Evolutionary conservation across 1,140 invertebrate genomes (phyloP).

Genomic region (Asobara japonica): DNA sequence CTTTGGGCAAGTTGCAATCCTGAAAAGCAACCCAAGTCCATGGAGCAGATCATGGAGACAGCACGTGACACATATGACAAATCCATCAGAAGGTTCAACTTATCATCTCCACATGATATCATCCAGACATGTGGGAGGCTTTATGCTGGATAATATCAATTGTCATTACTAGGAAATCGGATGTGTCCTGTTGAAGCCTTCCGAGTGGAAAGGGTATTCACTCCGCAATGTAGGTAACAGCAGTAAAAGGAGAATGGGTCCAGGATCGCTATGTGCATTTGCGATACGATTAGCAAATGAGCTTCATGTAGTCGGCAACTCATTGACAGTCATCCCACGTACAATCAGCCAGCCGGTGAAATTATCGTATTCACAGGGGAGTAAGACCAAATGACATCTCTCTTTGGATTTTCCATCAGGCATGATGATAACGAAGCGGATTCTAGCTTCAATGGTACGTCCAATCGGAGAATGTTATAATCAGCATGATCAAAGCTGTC

Average conservation of each 20-base stretch:
- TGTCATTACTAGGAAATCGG: not conserved
- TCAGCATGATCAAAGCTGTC: not conserved
- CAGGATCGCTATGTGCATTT: too few relatives aligned
- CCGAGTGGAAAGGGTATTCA: not conserved
- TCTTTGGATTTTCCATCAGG: not conserved
- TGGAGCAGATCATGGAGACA: too few relatives aligned
- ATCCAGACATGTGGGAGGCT: not conserved
- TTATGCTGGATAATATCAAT: not conserved
- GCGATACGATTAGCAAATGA: not conserved
- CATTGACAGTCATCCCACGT: not conserved
- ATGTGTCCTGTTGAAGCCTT: not conserved
- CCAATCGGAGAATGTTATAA: not conserved
- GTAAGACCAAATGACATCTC: not conserved
- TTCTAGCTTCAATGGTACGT: not conserved
- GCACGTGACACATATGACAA: too few relatives aligned
- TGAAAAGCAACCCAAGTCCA: too few relatives aligned
- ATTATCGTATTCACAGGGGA: not conserved
- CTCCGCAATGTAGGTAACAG: not conserved
- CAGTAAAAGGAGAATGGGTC: not conserved
- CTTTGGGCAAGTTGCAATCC: too few relatives aligned
- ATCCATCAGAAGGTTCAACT: too few relatives aligned
- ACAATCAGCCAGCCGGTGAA: not conserved
- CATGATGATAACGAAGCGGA: conserved; percentile 1
- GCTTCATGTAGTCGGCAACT: not conserved
- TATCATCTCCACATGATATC: too few relatives aligned